Percentiles rank a stretch among this genome's conserved stretches.
Conservation (phyloP, 1,140 invertebrate genomes). For the Contarinia nasturtii region DNA sequence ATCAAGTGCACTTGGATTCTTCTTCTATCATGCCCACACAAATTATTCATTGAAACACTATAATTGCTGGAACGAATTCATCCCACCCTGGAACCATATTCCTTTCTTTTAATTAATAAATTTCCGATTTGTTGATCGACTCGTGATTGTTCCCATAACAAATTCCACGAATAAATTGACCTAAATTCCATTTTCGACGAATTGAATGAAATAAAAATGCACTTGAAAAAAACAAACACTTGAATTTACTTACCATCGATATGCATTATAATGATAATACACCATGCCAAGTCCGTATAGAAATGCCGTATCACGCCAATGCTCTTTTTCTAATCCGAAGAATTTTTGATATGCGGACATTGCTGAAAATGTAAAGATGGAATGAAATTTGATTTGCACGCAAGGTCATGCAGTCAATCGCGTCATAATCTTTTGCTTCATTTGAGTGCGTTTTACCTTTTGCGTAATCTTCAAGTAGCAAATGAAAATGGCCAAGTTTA, state of each 20-base stretch:
- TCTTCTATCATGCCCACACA: too few relatives aligned
- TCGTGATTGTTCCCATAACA: too few relatives aligned
- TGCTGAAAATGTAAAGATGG: slow-evolving; percentile 42
- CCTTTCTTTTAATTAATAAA: too few relatives aligned
- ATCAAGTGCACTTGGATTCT: slow-evolving; percentile 2
- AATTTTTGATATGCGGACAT: slow-evolving; percentile 91
- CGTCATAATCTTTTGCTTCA: too few relatives aligned
- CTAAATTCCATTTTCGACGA: neutral
- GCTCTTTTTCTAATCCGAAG: slow-evolving; percentile 53
- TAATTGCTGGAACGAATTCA: too few relatives aligned
- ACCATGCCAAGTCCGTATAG: slow-evolving; percentile 85
- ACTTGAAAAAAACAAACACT: too few relatives aligned
- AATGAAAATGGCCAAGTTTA: slow-evolving; percentile 83
- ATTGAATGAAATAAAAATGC: slow-evolving; percentile 5
- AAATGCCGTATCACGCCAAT: slow-evolving; percentile 81
- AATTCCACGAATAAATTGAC: too few relatives aligned
- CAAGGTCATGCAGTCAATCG: too few relatives aligned
- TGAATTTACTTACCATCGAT: slow-evolving; percentile 67
- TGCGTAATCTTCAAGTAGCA: slow-evolving; percentile 72
- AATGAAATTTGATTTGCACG: too few relatives aligned
- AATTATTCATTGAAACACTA: too few relatives aligned
- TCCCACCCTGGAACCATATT: too few relatives aligned
- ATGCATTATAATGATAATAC: slow-evolving; percentile 90
- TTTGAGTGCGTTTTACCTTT: slow-evolving; percentile 47
- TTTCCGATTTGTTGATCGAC: too few relatives aligned